These are phyloP conservation scores for Eupeodes latifasciatus DNA, from an alignment of 2,888 invertebrate genomes.

Conservation along the genomic window DNA sequence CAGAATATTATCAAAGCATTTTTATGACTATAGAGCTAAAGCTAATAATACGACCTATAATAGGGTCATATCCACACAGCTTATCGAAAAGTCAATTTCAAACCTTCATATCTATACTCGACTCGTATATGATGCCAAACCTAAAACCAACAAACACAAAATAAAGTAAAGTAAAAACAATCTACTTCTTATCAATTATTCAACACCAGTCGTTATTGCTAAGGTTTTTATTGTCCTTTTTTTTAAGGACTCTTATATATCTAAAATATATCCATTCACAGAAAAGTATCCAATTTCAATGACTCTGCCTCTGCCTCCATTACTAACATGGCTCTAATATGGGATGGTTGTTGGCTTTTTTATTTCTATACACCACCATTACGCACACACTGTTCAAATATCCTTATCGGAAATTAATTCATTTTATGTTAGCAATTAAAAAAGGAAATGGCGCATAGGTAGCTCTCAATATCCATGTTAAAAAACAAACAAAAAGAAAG, in stretches of 20 bases:
- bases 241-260: constrained; percentile 42
- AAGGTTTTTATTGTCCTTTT: constrained; percentile 13
- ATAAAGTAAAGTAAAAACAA: constrained; percentile 26
- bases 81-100: not conserved
- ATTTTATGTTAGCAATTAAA: constrained; percentile 73
- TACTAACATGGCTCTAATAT: constrained; percentile 8
- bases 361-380: constrained; percentile 39
- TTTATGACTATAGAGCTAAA: constrained; percentile 17
- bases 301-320: constrained; percentile 17
- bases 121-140: not conserved
- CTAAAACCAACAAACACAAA: not conserved
- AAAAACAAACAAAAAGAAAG: constrained; percentile 7
- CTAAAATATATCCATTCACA: constrained; percentile 32
- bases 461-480: not conserved
- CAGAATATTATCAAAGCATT: constrained; percentile 5
- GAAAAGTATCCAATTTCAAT: constrained; percentile 62
- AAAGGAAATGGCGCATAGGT: constrained; percentile 39
- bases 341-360: constrained; percentile 10
- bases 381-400: constrained; percentile 67
- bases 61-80: constrained; percentile 11
- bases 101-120: not conserved
- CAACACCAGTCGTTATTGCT: constrained; percentile 54
- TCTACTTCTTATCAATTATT: constrained; percentile 65
- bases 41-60: constrained; percentile 37
- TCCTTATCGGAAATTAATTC: constrained; percentile 76